Evolutionary conservation across 2,113 vertebrate genomes (phyloP).

Genomic region (Smithornis capensis): DNA sequence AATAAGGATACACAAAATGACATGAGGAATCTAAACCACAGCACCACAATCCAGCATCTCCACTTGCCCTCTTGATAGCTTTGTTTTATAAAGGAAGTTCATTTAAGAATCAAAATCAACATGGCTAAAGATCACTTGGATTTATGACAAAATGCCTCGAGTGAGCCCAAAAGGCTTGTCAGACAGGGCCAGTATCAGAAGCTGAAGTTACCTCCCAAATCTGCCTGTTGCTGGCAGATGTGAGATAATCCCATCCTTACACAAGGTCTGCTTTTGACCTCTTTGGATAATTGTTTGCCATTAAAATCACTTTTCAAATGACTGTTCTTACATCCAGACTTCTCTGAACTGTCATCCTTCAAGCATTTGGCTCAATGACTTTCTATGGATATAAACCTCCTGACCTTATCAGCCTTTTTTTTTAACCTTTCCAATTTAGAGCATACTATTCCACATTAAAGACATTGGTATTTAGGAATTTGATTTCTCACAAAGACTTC

Average conservation of each 20-base stretch:
- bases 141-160: not conserved
- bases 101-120: not conserved
- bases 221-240: not conserved
- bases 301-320: conserved; percentile 6
- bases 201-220: not conserved
- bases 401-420: not conserved
- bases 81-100: not conserved
- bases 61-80: not conserved
- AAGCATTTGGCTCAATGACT: not conserved
- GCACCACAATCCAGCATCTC: not conserved
- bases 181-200: not conserved
- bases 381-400: not conserved
- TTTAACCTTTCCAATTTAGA: not conserved
- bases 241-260: not conserved
- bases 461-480: not conserved
- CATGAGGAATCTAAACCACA: not conserved
- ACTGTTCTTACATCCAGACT: not conserved
- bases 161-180: not conserved
- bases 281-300: not conserved
- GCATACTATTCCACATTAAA: not conserved
- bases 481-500: not conserved
- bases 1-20: not conserved
- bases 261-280: not conserved
- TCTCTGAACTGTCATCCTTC: not conserved
- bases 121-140: not conserved